These are phyloP conservation scores for Chionis minor DNA, from an alignment of 2,113 vertebrate genomes.

Conservation along the genomic window DNA sequence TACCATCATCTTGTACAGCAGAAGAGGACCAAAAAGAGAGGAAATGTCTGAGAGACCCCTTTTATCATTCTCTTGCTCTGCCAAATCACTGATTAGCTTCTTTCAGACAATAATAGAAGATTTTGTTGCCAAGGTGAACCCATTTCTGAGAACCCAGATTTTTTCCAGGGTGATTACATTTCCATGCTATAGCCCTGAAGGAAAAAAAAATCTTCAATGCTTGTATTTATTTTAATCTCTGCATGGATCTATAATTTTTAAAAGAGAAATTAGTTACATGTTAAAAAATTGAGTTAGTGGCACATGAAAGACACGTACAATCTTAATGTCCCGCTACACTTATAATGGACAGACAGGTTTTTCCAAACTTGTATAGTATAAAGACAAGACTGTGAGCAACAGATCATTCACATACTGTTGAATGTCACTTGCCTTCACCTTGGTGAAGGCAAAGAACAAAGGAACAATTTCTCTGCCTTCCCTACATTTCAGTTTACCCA, in stretches of 20 bases:
- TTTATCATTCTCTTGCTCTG: background rate
- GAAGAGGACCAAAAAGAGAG: background rate
- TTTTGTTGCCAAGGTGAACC: slow-evolving; percentile 60
- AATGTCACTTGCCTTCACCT: background rate
- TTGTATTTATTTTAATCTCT: slow-evolving; percentile 42
- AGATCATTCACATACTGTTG: background rate
- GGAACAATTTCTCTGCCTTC: background rate
- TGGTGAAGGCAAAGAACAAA: background rate
- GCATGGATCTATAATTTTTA: background rate
- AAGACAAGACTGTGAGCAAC: background rate
- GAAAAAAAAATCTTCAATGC: background rate
- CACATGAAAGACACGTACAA: background rate
- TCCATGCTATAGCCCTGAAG: background rate
- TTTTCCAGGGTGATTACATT: slow-evolving; percentile 16
- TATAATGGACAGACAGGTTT: background rate
- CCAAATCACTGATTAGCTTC: slow-evolving; percentile 36
- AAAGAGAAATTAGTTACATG: background rate
- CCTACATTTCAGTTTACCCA: background rate
- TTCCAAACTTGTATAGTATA: background rate
- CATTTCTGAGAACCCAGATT: slow-evolving; percentile 22
- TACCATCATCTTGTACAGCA: background rate
- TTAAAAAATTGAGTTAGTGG: background rate
- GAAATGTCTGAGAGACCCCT: background rate
- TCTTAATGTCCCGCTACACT: background rate
- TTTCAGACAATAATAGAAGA: slow-evolving; percentile 34